A percentile compares a stretch with the other conserved stretches of the same genome.
Evolutionary conservation across 2,888 invertebrate genomes (phyloP).

Genomic region (Aplocera efformata): DNA sequence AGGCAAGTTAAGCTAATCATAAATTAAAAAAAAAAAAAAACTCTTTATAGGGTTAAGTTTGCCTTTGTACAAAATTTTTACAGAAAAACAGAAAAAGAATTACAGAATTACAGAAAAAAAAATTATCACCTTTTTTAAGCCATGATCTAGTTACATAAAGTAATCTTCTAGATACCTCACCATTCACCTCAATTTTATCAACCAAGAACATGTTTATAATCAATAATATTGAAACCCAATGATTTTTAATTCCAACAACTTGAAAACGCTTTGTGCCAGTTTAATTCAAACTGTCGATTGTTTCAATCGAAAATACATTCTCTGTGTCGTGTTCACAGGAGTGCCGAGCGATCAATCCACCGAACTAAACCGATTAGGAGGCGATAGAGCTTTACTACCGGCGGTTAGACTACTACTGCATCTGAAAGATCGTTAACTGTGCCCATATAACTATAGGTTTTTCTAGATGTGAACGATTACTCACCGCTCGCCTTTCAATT

Average conservation of each 20-base stretch:
- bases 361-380: constrained; percentile 40
- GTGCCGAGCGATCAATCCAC: constrained; percentile 29
- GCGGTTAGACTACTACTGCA: constrained; percentile 4
- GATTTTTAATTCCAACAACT: constrained; percentile 1
- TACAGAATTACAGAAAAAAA: no score
- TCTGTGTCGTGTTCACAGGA: constrained; percentile 28
- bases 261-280: constrained; percentile 8
- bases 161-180: no score
- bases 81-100: no score
- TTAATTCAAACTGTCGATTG: constrained; percentile 16
- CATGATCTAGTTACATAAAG: no score
- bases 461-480: constrained; percentile 32
- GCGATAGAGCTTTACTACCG: constrained; percentile 25
- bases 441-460: not conserved
- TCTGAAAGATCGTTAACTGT: not conserved
- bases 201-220: no score
- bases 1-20: no score
- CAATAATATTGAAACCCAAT: not conserved
- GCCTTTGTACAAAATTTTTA: no score
- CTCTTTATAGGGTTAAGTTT: no score
- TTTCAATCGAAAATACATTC: constrained; percentile 22
- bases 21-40: no score
- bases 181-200: no score
- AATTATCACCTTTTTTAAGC: no score
- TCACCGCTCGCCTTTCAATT: constrained; percentile 34